Base-by-base conservation (phyloP, 53 echinoderm and acorn worm genomes). In the Crossaster papposus region DNA sequence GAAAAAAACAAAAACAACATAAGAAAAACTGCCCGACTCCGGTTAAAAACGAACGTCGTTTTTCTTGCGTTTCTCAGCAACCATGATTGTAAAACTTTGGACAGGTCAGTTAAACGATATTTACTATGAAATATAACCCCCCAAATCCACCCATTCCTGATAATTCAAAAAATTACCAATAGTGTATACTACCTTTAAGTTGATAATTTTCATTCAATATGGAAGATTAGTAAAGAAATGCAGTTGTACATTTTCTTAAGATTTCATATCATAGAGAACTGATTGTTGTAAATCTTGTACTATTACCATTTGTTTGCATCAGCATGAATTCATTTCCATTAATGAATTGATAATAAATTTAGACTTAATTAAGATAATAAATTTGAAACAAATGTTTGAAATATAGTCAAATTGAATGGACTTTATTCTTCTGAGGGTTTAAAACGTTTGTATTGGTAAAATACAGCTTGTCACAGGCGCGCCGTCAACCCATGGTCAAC, bases 211-310 rank as follows among this genome's bases (percentile, higher is more conserved):
- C n/a, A 78, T 14, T 44, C 13, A 20, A 50, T 14, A 74, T 36
- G 28, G 75, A 74, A 24, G 28, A 28, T 68, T 28, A 2, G 0
- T 73, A 2, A 73, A 73, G 14, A 26, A 68, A 35, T 32, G 37
- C 13, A 34, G 72, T 52, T 84, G 84, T 84, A 84, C 72, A 84
- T 84, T 84, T 72, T 72, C 30, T 34, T 51, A 30, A 53, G 22
- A 58, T 14, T 58, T 58, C 58, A 58, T 58, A 58, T 11, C 58
- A 58, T 20, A 58, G 17, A 58, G 12, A 58, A 58, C 2, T 58
- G 58, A 58, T 58, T 4, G 15, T 58, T 58, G 58, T 58, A 58
- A 58, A 2, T 44, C 58, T 58, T 20, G 58, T 58, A 58, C 58
- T 58, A 20, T 58, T 58, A 18, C 15, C 26, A 79, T 26, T n/a